Evolutionary conservation across 2,113 vertebrate genomes (phyloP).

Genomic region (Alosa alosa): DNA sequence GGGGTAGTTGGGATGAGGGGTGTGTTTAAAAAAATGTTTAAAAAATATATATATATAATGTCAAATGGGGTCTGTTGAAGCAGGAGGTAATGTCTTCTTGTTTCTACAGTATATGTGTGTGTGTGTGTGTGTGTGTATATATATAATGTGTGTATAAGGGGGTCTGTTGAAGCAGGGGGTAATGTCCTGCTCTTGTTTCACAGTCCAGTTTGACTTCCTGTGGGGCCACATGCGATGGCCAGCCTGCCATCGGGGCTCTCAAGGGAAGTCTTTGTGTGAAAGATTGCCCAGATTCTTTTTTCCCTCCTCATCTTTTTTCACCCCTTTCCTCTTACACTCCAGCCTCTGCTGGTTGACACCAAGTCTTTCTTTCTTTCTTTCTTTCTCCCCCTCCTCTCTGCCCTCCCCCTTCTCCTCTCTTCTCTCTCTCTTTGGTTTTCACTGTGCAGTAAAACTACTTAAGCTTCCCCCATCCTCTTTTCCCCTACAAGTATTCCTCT

Average conservation of each 20-base stretch:
- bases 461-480: not conserved
- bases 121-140: not conserved
- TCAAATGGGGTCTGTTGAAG: constrained; percentile 56
- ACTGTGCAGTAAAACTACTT: not conserved
- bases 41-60: constrained; percentile 48
- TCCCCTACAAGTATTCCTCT: not conserved
- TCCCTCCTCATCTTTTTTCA: not conserved
- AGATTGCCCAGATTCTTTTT: constrained; percentile 64
- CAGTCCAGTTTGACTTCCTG: constrained; percentile 63
- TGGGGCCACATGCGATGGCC: constrained; percentile 53
- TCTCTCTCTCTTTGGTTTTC: not conserved
- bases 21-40: constrained; percentile 54
- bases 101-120: constrained; percentile 61
- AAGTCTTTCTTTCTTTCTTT: not conserved
- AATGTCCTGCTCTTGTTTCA: constrained; percentile 57
- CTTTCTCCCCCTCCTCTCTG: no score
- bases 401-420: not conserved
- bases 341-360: not conserved
- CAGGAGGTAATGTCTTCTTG: constrained; percentile 50
- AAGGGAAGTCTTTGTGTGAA: constrained; percentile 63
- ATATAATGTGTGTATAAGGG: constrained; percentile 22
- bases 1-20: constrained; percentile 23
- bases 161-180: constrained; percentile 57
- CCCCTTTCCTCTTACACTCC: constrained; percentile 48
- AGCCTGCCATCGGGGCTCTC: constrained; percentile 45